A percentile compares a stretch with the other conserved stretches of the same genome.
phyloP scores from a whole-genome alignment of 1,140 invertebrate genomes.

The Diabrotica undecimpunctata region DNA sequence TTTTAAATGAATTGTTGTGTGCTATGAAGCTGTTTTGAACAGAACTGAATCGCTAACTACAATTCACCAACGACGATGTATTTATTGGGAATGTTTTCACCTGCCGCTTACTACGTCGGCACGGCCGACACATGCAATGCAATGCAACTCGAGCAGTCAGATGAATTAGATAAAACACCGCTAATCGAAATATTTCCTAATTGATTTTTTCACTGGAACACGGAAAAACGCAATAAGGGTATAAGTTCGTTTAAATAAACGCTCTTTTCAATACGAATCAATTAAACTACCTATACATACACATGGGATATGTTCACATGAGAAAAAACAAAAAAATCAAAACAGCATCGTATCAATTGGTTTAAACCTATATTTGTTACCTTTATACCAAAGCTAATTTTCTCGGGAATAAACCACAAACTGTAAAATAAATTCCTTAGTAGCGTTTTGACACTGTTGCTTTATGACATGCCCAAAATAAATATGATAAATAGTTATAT shows the following conservation, averaged over 20 bases:
- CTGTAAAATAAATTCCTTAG: too few species aligned
- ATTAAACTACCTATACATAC: conserved; percentile 1
- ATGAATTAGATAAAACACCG: background rate
- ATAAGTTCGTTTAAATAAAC: background rate
- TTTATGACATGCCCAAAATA: too few species aligned
- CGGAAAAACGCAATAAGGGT: background rate
- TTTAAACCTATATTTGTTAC: too few species aligned
- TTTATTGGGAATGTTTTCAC: background rate
- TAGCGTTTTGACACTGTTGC: too few species aligned
- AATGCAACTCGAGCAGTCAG: conserved; percentile 1
- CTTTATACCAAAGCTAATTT: too few species aligned
- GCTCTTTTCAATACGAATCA: conserved; percentile 4
- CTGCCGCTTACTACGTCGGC: background rate
- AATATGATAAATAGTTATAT: too few species aligned
- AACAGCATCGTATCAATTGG: too few species aligned
- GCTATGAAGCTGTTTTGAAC: background rate
- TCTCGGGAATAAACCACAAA: too few species aligned
- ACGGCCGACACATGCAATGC: background rate
- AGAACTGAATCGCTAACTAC: background rate
- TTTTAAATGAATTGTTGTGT: conserved; percentile 3
- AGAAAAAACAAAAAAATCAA: too few species aligned
- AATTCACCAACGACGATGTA: background rate
- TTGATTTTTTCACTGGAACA: conserved; percentile 1
- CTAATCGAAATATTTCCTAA: background rate
- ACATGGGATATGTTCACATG: background rate